Base-by-base conservation (phyloP, 1,140 invertebrate species). In the Camponotus floridanus region DNA sequence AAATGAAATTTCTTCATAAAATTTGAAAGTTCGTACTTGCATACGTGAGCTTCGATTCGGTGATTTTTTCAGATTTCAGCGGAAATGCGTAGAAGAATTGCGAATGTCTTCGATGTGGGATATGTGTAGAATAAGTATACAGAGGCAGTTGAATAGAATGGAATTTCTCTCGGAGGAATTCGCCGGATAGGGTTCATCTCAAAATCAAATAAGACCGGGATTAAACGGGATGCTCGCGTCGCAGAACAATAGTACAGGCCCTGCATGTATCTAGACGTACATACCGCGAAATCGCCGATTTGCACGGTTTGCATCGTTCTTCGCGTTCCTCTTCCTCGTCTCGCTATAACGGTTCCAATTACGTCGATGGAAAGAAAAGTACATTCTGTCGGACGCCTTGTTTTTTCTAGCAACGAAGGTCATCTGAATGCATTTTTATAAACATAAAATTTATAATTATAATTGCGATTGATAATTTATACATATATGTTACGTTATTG, bases 201-300 rank as follows among this genome's bases (percentile, higher is more conserved):
- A 88, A 86, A 88, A 64, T 84, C 78, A 90, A 86, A 88, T 64
- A 61, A 86, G 78, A 42, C 36, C 18, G 13, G 67, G 73, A 90
- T 88, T 90, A 86, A 88, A 81, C 42, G 62, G 62, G 13, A n/a
- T 13, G n/a, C 26, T 57, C 57, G 73, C n/a, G 9, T 36, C 18
- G 9, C 15, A 33, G 33, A 11, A 26, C 33, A 57, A 80, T 78
- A 57, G 48, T 33, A 18, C 13, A 3, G 0, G n/a, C 70, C 36
- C 31, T 57, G 18, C 33, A 11, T 48, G 45, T 45, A 76, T 45
- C n/a, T 68, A 65, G 9, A 55, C 36, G 15, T 33, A 21, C 42
- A 33, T 65, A 85, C 15, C n/a, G 33, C 39, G 7, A 68, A 61
- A 85, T 61, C 36, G 15, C 26, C 26, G 15, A 36, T 80, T 85